Conservation (phyloP, 2,797 vertebrate species). For the Microhierax caerulescens region DNA sequence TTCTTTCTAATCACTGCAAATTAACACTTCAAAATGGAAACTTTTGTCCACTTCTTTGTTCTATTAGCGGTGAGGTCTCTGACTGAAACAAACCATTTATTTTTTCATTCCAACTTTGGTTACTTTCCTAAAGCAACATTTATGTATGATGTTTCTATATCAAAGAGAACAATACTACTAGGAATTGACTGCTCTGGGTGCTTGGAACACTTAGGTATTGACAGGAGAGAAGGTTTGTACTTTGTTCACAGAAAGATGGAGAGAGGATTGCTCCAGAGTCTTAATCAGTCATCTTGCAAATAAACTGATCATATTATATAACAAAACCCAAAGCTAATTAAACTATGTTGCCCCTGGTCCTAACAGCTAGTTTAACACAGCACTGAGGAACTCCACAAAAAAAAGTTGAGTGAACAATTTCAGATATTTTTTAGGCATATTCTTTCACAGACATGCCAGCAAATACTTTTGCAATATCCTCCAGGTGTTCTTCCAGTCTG, state of each 20-base stretch:
- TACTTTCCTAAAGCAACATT: neutral
- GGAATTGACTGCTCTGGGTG: neutral
- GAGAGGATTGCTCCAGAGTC: neutral
- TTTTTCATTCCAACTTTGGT: neutral
- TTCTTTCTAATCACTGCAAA: neutral
- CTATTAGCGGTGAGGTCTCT: neutral
- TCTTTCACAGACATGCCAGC: neutral
- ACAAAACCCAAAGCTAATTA: neutral
- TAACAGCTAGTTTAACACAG: neutral
- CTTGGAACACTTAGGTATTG: neutral
- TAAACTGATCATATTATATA: neutral
- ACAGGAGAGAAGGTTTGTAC: neutral
- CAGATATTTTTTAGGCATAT: neutral
- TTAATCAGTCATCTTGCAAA: neutral
- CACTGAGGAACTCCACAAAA: neutral
- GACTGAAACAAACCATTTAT: neutral
- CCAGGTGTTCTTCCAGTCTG: neutral
- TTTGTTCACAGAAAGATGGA: neutral
- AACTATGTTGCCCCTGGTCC: neutral
- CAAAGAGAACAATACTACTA: neutral
- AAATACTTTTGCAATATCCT: neutral
- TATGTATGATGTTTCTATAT: neutral
- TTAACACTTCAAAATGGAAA: neutral
- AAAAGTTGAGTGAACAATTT: neutral
- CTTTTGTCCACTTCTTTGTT: neutral